Conservation (phyloP, 1,140 invertebrate species). For the Trissolcus basalis region DNA sequence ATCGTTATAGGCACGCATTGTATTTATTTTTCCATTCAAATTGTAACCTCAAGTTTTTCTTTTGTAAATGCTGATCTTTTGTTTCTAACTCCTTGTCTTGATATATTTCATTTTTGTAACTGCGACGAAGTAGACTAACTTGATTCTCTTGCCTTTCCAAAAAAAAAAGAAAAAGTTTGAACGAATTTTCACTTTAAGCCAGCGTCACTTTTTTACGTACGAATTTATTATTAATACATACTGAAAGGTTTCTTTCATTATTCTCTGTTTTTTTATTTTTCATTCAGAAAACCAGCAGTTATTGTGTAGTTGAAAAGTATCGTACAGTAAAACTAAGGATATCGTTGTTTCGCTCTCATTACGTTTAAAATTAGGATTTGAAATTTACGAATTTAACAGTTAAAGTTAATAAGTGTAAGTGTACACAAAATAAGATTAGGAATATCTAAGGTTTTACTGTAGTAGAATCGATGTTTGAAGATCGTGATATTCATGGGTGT, state of each 20-base stretch:
- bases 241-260: neutral
- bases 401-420: slow-evolving; percentile 21
- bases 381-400: slow-evolving; percentile 23
- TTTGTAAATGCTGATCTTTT: slow-evolving; percentile 58
- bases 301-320: slow-evolving; percentile 19
- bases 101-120: slow-evolving; percentile 7
- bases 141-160: no score
- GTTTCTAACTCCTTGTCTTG: slow-evolving; percentile 2
- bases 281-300: slow-evolving; percentile 4
- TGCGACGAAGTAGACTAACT: neutral
- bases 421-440: slow-evolving; percentile 30
- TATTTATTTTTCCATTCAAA: slow-evolving; percentile 72
- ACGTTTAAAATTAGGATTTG: slow-evolving; percentile 21
- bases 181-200: neutral
- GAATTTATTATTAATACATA: slow-evolving; percentile 37
- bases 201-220: slow-evolving; percentile 46
- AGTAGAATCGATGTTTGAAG: slow-evolving; percentile 45
- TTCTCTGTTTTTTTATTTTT: no score
- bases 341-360: slow-evolving; percentile 9
- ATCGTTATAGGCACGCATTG: slow-evolving; percentile 70
- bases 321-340: slow-evolving; percentile 45
- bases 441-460: slow-evolving; percentile 55
- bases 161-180: neutral
- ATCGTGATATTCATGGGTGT: slow-evolving; percentile 52
- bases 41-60: slow-evolving; percentile 60